Conservation (phyloP, 2,888 invertebrate genomes). For the Macrosoma leucophasiata region DNA sequence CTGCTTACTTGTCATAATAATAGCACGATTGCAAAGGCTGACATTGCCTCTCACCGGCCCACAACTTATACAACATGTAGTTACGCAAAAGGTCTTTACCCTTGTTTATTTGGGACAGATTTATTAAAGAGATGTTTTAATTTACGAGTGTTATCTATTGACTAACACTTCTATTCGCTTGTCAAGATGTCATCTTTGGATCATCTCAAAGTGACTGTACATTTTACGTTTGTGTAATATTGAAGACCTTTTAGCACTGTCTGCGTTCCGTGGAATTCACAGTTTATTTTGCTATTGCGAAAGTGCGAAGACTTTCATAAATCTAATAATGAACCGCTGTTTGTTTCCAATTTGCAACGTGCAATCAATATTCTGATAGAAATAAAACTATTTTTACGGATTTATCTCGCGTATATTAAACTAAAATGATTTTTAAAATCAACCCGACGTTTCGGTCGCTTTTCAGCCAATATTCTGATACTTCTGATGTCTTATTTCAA, state of each 20-base stretch:
- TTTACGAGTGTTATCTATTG: slow-evolving; percentile 57
- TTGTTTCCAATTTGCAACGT: not conserved
- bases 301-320: slow-evolving; percentile 26
- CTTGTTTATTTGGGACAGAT: slow-evolving; percentile 70
- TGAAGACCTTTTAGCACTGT: slow-evolving; percentile 40
- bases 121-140: slow-evolving; percentile 64
- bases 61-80: slow-evolving; percentile 59
- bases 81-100: slow-evolving; percentile 74
- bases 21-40: slow-evolving; percentile 48
- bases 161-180: no score
- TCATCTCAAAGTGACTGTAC: slow-evolving; percentile 43
- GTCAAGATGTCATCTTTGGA: no score
- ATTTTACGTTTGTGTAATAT: slow-evolving; percentile 45
- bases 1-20: slow-evolving; percentile 52
- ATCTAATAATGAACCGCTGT: no score
- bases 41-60: slow-evolving; percentile 71
- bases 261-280: slow-evolving; percentile 27
- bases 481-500: no score
- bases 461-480: no score
- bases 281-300: slow-evolving; percentile 37
- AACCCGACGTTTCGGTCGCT: no score
- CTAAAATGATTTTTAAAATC: no score
- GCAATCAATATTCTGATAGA: slow-evolving; percentile 20
- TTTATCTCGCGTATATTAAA: no score
- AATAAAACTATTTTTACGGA: no score